These are phyloP conservation scores for Aldabrachelys gigantea DNA, from an alignment of 2,113 vertebrate species.

Conservation along the genomic window DNA sequence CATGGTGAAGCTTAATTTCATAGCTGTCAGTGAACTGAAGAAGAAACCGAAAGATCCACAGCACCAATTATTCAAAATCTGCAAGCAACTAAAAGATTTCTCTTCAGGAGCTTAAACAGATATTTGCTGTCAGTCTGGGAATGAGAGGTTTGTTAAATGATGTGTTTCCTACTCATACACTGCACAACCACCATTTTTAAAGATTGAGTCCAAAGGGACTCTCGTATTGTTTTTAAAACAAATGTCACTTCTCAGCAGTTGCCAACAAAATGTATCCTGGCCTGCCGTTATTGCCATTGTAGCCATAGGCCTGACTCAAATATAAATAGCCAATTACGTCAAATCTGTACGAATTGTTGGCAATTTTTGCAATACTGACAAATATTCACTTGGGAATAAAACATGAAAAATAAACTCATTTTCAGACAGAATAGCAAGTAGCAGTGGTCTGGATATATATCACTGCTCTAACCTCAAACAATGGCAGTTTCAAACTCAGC, in stretches of 20 bases:
- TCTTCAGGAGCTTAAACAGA: background rate
- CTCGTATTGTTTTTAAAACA: background rate
- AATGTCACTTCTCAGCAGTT: background rate
- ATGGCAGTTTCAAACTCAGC: background rate
- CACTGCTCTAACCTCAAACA: background rate
- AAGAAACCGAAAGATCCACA: background rate
- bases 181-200: background rate
- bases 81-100: accelerated
- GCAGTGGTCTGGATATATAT: background rate
- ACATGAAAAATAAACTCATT: background rate
- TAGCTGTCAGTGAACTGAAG: background rate
- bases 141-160: background rate
- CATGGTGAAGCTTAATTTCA: background rate
- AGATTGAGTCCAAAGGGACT: background rate
- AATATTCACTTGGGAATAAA: background rate
- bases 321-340: background rate
- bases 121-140: background rate
- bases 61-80: background rate
- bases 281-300: background rate
- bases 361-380: background rate
- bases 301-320: background rate
- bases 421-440: background rate
- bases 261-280: background rate
- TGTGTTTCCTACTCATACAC: background rate
- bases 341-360: background rate